Evolutionary conservation across 2,888 invertebrate genomes (phyloP), one percentile per base, ranked within the genome.

Genomic region (Nomada ferruginata): DNA sequence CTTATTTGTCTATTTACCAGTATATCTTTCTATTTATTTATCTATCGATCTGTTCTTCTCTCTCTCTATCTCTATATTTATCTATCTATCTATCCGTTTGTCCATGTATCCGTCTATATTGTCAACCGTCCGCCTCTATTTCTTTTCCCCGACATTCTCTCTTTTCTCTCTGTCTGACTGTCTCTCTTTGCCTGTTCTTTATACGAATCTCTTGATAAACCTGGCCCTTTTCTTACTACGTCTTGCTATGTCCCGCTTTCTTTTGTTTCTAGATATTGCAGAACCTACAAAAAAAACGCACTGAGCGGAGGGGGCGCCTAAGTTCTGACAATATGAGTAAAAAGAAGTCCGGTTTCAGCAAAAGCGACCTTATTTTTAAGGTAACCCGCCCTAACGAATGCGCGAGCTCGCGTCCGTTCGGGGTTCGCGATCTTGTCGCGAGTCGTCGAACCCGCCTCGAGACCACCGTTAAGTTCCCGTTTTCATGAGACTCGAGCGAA

Each of bases 251-350:
- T 93, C 93, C 94, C 94, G 93, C 94, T 96, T 96, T 96, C 96
- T 96, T 96, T 96, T 96, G 95, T 97, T 97, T 97, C 97, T 98
- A 98, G 98, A 98, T 98, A 97, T 98, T 98, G 97, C 98, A 98
- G 98, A 98, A 98, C 97, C 98, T 98, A 96, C 98, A 98, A 97
- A 98, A 98, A 98, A 98, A 98, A 97, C 97, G 98, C 97, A 98
- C 98, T 96, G 97, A 98, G 97, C 96, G 98, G 96, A 97, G 98
- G 96, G 98, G 98, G 96, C 97, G 97, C 96, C 97, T 97, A 96
- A 97, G 97, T 97, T 97, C 97, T 96, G 97, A 98, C 96, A 95
- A 96, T 95, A 95, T 96, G 94, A 94, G 95, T 96, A 97, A 97
- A 96, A 97, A 97, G 97, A 97, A 97, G 97, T 95, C 95, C 94